Conservation (phyloP, 2,888 invertebrate genomes). For the Euzophera pinguis region DNA sequence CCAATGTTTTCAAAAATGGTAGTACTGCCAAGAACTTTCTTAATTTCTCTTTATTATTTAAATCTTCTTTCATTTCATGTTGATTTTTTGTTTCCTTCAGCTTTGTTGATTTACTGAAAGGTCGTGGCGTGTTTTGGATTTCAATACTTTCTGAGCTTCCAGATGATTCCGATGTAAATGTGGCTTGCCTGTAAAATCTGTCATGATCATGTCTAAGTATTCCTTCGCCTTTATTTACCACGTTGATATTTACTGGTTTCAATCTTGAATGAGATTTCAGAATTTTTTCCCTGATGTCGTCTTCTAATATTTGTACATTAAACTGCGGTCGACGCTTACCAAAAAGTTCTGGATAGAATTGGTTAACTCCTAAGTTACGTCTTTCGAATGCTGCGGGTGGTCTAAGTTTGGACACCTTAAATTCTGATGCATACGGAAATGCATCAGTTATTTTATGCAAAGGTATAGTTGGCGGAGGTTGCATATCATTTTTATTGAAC, state of each 20-base stretch:
- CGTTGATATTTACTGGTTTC: slow-evolving; percentile 45
- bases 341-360: slow-evolving; percentile 40
- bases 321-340: slow-evolving; percentile 40
- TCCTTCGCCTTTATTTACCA: slow-evolving; percentile 46
- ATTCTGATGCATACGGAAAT: slow-evolving; percentile 58
- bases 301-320: slow-evolving; percentile 58
- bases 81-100: neutral
- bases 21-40: slow-evolving; percentile 44
- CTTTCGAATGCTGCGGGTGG: slow-evolving; percentile 46
- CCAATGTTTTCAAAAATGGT: slow-evolving; percentile 58
- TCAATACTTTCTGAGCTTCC: slow-evolving; percentile 23
- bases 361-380: slow-evolving; percentile 41
- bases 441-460: slow-evolving; percentile 50
- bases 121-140: slow-evolving; percentile 19
- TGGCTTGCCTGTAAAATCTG: slow-evolving; percentile 43
- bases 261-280: slow-evolving; percentile 47
- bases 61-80: slow-evolving; percentile 11
- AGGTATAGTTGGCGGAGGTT: slow-evolving; percentile 51
- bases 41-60: slow-evolving; percentile 27
- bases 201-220: slow-evolving; percentile 31
- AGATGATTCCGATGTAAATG: slow-evolving; percentile 28
- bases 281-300: slow-evolving; percentile 48
- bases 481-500: slow-evolving; percentile 41
- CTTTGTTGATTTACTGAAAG: neutral
- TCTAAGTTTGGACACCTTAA: slow-evolving; percentile 45